Percentiles rank a stretch among this genome's conserved stretches.
phyloP scores from a whole-genome alignment of 1,140 invertebrate genomes.

The Tetragonula clypearis region DNA sequence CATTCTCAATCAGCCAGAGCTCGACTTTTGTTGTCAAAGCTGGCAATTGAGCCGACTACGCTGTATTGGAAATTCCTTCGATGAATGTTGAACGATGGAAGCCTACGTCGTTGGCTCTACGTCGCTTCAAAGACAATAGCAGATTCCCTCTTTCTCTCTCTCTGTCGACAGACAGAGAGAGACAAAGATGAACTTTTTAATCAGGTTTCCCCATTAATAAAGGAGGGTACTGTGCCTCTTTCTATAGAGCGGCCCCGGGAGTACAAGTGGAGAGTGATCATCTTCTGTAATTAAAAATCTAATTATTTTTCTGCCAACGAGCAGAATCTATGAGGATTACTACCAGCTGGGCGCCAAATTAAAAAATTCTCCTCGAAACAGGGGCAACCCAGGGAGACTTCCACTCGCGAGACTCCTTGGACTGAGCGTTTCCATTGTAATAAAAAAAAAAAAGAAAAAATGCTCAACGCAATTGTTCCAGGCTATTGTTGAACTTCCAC shows the following conservation, averaged over 20 bases:
- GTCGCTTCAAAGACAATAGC: slow-evolving; percentile 54
- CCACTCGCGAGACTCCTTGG: not conserved
- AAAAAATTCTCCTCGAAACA: not conserved
- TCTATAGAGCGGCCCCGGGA: not conserved
- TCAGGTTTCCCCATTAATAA: slow-evolving; percentile 41
- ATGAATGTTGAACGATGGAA: slow-evolving; percentile 50
- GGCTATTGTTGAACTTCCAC: not conserved
- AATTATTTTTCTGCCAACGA: slow-evolving; percentile 42
- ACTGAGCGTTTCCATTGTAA: not conserved
- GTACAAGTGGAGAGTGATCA: slow-evolving; percentile 26
- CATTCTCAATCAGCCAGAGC: slow-evolving; percentile 43
- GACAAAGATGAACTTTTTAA: slow-evolving; percentile 47
- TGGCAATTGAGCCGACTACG: slow-evolving; percentile 50
- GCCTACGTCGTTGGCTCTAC: slow-evolving; percentile 28
- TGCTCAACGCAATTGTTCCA: not conserved
- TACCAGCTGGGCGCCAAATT: not conserved
- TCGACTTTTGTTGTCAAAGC: slow-evolving; percentile 58
- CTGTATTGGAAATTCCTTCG: slow-evolving; percentile 59
- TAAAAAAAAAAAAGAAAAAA: slow-evolving; percentile 1
- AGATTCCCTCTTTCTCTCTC: slow-evolving; percentile 34
- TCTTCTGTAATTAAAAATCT: slow-evolving; percentile 52
- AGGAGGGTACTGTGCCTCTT: slow-evolving; percentile 19
- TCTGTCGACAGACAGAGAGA: not conserved
- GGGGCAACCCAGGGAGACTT: not conserved
- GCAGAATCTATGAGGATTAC: slow-evolving; percentile 6